These are phyloP conservation scores for Leucoptera coffeella DNA, from an alignment of 2,888 invertebrate genomes.

Conservation along the genomic window DNA sequence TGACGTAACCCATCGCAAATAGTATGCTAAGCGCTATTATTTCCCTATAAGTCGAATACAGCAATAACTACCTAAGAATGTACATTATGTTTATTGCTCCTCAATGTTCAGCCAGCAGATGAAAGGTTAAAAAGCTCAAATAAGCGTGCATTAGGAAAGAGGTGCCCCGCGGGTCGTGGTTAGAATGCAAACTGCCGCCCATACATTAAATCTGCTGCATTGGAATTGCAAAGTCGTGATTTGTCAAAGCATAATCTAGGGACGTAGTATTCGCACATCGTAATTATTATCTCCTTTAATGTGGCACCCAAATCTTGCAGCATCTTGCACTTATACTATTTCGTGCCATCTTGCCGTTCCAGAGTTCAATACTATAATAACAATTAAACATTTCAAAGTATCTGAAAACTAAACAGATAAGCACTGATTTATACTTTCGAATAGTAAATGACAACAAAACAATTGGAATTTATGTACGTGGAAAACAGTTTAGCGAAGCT, in stretches of 20 bases:
- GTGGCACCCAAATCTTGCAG: conserved; percentile 39
- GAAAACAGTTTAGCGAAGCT: conserved; percentile 23
- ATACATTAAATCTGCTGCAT: conserved; percentile 52
- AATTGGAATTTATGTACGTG: conserved; percentile 49
- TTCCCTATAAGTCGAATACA: too few species aligned
- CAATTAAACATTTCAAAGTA: too few species aligned
- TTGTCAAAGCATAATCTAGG: conserved; percentile 54
- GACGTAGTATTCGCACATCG: conserved; percentile 52
- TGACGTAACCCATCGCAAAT: too few species aligned
- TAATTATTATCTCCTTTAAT: conserved; percentile 49
- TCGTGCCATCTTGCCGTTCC: too few species aligned
- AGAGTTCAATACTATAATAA: too few species aligned
- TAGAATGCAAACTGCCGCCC: conserved; percentile 54
- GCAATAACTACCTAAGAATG: conserved; percentile 29
- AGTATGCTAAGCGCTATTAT: too few species aligned
- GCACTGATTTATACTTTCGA: conserved; percentile 44
- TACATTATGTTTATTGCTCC: conserved; percentile 41
- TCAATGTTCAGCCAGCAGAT: conserved; percentile 39
- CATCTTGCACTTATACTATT: conserved; percentile 18
- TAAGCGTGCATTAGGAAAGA: conserved; percentile 54
- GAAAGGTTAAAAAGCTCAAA: conserved; percentile 54
- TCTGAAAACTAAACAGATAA: too few species aligned
- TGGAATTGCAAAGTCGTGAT: conserved; percentile 54
- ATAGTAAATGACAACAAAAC: conserved; percentile 46
- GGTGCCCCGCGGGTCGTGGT: conserved; percentile 49